A percentile compares a stretch with the other conserved stretches of the same genome.
Conservation (phyloP, 2,797 vertebrate species). For the Cercopithecus neglectus region DNA sequence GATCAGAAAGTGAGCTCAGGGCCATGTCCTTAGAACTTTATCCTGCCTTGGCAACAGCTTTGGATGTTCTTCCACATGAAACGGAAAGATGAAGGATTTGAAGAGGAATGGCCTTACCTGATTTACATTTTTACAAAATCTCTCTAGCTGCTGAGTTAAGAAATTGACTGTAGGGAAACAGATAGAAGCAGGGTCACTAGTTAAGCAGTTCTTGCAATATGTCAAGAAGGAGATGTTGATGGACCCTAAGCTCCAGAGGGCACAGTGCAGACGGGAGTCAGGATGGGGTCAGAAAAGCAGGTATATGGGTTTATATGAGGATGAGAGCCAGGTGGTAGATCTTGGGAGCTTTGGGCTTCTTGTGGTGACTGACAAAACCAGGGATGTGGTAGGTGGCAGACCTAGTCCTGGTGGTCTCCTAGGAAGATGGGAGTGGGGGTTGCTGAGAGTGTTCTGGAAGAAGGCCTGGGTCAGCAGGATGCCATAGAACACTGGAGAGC, state of each 20-base stretch:
- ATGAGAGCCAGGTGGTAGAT: neutral
- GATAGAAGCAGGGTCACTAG: neutral
- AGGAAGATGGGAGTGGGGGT: neutral
- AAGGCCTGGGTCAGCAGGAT: neutral
- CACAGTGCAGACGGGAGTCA: neutral
- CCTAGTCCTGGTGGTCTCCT: neutral
- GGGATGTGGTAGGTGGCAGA: neutral
- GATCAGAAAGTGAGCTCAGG: neutral
- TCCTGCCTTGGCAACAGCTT: neutral
- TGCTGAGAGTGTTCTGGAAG: neutral
- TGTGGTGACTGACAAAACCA: neutral
- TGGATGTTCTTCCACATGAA: neutral
- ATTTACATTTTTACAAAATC: neutral
- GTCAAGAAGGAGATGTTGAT: neutral
- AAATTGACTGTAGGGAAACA: neutral
- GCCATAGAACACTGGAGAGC: neutral
- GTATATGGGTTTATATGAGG: neutral
- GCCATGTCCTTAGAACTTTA: neutral
- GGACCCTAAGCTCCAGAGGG: neutral
- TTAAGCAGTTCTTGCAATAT: neutral
- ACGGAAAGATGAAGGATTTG: neutral
- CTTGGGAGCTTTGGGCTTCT: neutral
- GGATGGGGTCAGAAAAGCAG: neutral
- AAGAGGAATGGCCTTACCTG: neutral
- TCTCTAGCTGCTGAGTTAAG: neutral